Evolutionary conservation across 2,113 vertebrate species (phyloP).

Genomic region (Rhipidura dahli): DNA sequence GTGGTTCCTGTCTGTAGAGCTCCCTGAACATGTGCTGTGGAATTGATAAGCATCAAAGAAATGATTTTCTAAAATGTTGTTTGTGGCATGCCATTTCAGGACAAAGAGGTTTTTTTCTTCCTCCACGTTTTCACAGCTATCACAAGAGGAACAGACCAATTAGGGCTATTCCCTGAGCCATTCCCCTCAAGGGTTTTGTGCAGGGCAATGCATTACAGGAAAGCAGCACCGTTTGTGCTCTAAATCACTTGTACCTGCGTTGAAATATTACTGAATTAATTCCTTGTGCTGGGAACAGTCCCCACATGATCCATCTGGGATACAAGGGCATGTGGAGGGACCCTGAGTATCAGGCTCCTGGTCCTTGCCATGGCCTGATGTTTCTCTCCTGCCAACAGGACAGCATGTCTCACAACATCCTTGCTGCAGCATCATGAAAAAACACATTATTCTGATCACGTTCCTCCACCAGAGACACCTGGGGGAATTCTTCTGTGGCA

Average conservation of each 20-base stretch:
- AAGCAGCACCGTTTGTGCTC: neutral
- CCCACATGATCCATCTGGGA: neutral
- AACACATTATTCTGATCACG: neutral
- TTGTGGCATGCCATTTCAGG: neutral
- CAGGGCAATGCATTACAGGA: neutral
- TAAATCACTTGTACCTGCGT: neutral
- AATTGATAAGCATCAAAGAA: neutral
- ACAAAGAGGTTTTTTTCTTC: neutral
- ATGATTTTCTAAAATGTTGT: neutral
- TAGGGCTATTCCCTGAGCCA: neutral
- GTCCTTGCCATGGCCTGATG: neutral
- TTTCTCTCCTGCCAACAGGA: neutral
- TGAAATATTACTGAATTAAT: conserved; percentile 20
- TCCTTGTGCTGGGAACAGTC: neutral
- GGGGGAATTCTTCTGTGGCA: neutral
- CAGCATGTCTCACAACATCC: neutral
- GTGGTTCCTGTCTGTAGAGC: neutral
- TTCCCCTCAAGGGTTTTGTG: neutral
- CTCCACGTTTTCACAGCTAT: neutral
- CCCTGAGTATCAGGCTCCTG: neutral
- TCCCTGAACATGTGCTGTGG: neutral
- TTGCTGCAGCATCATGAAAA: rapidly evolving
- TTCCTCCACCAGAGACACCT: neutral
- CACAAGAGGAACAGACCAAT: neutral
- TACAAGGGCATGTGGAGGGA: neutral